Evolutionary conservation across 2,113 vertebrate species (phyloP).

Genomic region (Alectura lathami): DNA sequence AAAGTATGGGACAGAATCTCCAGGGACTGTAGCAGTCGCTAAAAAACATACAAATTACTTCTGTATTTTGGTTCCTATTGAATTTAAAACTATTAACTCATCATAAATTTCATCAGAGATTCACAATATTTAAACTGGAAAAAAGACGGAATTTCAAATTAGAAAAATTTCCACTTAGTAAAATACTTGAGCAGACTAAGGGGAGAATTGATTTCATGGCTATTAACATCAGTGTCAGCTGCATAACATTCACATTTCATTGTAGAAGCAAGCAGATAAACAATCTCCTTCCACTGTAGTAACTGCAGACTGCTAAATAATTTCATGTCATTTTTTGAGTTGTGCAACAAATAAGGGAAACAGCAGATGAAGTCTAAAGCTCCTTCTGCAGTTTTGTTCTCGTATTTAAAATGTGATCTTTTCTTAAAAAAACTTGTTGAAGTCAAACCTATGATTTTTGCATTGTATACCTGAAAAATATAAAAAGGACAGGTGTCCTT

Average conservation of each 20-base stretch:
- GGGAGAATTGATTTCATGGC: background rate
- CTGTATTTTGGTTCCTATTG: background rate
- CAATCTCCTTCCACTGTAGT: conserved; percentile 15
- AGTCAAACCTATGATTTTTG: background rate
- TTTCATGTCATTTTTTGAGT: conserved; percentile 18
- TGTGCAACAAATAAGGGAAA: conserved; percentile 10
- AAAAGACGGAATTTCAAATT: background rate
- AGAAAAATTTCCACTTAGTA: background rate
- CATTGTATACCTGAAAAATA: background rate
- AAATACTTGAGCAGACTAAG: background rate
- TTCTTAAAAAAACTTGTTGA: background rate
- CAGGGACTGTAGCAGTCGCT: background rate
- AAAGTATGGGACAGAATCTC: background rate
- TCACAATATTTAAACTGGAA: background rate
- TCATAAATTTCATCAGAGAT: background rate
- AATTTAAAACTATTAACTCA: background rate
- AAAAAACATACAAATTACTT: background rate
- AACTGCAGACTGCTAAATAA: conserved; percentile 17
- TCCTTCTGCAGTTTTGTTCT: background rate
- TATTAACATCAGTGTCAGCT: background rate
- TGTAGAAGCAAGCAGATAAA: background rate
- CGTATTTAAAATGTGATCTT: background rate
- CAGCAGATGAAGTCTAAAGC: background rate
- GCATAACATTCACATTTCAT: conserved; percentile 11
- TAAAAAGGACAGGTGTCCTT: background rate